Evolutionary conservation across 2,888 invertebrate species (phyloP), one percentile per base, ranked within the genome.

Genomic region (Spisula solida): DNA sequence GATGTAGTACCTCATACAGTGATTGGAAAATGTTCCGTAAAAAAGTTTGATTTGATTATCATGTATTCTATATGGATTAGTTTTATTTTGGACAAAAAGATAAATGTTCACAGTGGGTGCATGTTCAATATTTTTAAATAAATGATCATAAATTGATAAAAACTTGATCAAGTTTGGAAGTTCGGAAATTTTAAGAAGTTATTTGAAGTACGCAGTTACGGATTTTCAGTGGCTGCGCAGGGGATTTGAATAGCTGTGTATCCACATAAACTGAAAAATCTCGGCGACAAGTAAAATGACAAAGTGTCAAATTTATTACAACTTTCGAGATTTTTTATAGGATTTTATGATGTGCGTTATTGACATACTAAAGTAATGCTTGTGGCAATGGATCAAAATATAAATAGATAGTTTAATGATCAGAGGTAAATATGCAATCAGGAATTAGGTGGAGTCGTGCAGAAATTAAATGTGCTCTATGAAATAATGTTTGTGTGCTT

Each of bases 111-210:
- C 31, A 18, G 75, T 75, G 31, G 5, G 75, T 25, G 1, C 4
- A 34, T 75, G 29, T 75, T 34, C 25, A 16, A 10, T 75, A 31
- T 34, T 60, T 60, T 60, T 75, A 18, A 34, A 75, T 75, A 75
- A 34, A 75, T 75, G 75, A 34, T 75, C 31, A 14, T 75, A 75
- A 75, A 75, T 75, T 75, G 75, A 75, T 75, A 75, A 75, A 31
- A 75, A 75, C 29, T 31, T 16, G 34, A 75, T 75, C 34, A 25
- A 66, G 75, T 34, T 75, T 75, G 75, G 18, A 75, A 34, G 25
- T 66, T 66, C 25, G 60, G 25, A 66, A 66, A 66, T 66, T 66
- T 66, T 8, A 34, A 70, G 25, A 16, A 75, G 29, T 75, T 75
- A 34, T 16, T 34, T 75, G 75, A 75, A 75, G 34, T 75, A 31